Base-by-base conservation (phyloP, 2,888 invertebrate genomes). In the Ochropleura leucogaster region DNA sequence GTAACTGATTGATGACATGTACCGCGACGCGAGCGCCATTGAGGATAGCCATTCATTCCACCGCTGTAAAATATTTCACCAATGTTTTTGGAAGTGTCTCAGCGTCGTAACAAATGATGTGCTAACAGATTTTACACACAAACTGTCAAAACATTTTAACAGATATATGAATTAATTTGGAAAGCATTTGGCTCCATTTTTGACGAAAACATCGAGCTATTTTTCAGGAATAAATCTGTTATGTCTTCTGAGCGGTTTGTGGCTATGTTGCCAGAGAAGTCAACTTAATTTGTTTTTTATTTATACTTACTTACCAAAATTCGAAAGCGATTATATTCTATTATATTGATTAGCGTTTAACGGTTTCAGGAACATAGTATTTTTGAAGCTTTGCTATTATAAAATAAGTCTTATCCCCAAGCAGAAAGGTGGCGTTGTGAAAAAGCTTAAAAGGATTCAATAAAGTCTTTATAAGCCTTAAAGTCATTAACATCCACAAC, bases 1-100 rank as follows among this genome's bases (percentile, higher is more conserved):
- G 85, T 87, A 78, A 74, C 86, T 92, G 92, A 93, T 92, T 90
- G 91, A 93, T 93, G 90, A 88, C 80, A 68, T 82, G 72, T 81
- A 84, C 76, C 75, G 68, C 60, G 76, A 68, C 63, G 40, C 14
- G 75, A 77, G 74, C 65, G 71, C 78, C 73, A 83, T 81, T 74
- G 79, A 82, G 77, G 80, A 74, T 77, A 71, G 66, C 83, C 84
- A 87, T 89, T 89, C 89, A 86, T 83, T 83, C 77, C 80, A 72
- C 75, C 72, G 67, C 84, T 78, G 82, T 88, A 85, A 85, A 88
- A 90, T 89, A 90, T 90, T 88, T 89, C 87, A 84, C 83, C 82
- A 79, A 85, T 86, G 86, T 87, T 88, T 87, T 86, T 74, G 65
- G 71, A 82, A 84, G 76, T 85, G 77, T 83, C 85, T 77, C 72